Conservation (phyloP, 2,113 vertebrate species). For the Megaceryle torquata region DNA sequence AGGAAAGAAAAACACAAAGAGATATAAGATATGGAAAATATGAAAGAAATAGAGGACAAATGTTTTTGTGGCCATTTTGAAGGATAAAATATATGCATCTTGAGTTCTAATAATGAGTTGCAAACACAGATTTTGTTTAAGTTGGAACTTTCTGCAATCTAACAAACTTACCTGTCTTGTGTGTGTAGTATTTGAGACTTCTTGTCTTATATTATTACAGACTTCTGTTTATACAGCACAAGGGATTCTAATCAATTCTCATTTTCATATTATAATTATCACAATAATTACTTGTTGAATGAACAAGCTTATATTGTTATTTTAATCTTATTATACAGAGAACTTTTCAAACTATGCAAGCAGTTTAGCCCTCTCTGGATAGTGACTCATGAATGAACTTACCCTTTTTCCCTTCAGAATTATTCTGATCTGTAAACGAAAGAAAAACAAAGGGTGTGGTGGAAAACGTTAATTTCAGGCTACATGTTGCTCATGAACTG, state of each 20-base stretch:
- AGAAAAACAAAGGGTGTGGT: conserved; percentile 37
- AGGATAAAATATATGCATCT: neutral
- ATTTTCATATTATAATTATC: neutral
- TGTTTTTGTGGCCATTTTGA: neutral
- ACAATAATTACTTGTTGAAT: neutral
- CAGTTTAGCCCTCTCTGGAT: neutral
- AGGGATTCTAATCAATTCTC: neutral
- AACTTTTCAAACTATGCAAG: neutral
- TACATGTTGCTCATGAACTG: conserved; percentile 1
- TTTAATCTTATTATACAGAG: neutral
- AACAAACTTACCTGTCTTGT: neutral
- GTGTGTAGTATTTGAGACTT: neutral
- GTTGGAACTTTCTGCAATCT: neutral
- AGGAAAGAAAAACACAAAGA: neutral
- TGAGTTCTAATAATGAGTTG: neutral
- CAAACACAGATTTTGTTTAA: neutral
- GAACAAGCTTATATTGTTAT: neutral
- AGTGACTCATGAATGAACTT: conserved; percentile 35
- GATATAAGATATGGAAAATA: neutral
- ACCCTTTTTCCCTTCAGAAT: neutral
- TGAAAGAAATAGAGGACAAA: neutral
- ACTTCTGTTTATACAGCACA: neutral
- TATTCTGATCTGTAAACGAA: neutral
- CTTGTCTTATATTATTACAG: neutral
- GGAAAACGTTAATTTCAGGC: conserved; percentile 46